Evolutionary conservation across 1,140 invertebrate genomes (phyloP).

Genomic region (Drosophila sproati): DNA sequence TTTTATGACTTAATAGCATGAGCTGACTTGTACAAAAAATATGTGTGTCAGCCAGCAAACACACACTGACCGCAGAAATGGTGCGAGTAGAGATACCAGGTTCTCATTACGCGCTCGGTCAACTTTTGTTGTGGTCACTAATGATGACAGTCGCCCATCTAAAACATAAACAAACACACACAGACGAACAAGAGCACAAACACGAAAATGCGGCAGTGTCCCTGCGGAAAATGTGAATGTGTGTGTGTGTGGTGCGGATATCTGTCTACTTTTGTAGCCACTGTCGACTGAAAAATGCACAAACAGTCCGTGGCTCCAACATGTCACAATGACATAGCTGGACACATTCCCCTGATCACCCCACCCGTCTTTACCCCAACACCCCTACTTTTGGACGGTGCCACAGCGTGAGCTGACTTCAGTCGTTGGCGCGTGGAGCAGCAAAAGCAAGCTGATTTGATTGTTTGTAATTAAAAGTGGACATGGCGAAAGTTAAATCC

Average conservation of each 20-base stretch:
- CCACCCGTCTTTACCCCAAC: neutral
- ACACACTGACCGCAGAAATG: slow-evolving; percentile 12
- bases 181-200: slow-evolving; percentile 5
- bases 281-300: slow-evolving; percentile 48
- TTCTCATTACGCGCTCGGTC: slow-evolving; percentile 76
- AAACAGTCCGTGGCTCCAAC: slow-evolving; percentile 35
- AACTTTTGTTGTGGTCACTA: slow-evolving; percentile 80
- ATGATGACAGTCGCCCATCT: slow-evolving; percentile 76
- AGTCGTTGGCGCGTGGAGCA: slow-evolving; percentile 13
- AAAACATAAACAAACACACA: slow-evolving; percentile 50
- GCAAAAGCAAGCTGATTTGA: slow-evolving; percentile 80
- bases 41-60: slow-evolving; percentile 31
- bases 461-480: slow-evolving; percentile 83
- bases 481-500: slow-evolving; percentile 77
- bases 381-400: neutral
- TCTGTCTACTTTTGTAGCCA: slow-evolving; percentile 20
- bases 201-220: neutral
- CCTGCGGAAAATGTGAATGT: slow-evolving; percentile 14
- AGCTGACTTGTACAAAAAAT: slow-evolving; percentile 42
- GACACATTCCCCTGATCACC: neutral
- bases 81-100: slow-evolving; percentile 27
- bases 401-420: slow-evolving; percentile 9
- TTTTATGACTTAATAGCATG: slow-evolving; percentile 73
- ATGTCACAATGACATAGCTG: slow-evolving; percentile 14
- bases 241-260: neutral